Conservation (phyloP, 2,113 vertebrate genomes). For the human region GRCh38 chr3:2116501-2117000, state of each 20-base stretch:
- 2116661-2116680: not conserved
- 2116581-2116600: constrained; percentile 15
- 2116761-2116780: too few relatives aligned
- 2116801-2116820: not conserved
- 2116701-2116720: not conserved
- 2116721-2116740: not conserved
- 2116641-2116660: not conserved
- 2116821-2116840: not conserved
- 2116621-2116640: not conserved
- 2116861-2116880: not conserved
- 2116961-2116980: too few relatives aligned
- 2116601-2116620: constrained; percentile 36
- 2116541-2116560: constrained; percentile 34
- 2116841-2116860: not conserved
- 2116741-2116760: fast-evolving
- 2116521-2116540: not conserved
- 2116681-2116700: not conserved
- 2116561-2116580: constrained; percentile 7
- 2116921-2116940: too few relatives aligned
- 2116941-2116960: too few relatives aligned
- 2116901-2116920: too few relatives aligned
- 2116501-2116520: not conserved
- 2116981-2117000: too few relatives aligned
- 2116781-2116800: not conserved
- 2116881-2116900: not conserved